Percentiles rank a stretch among this genome's conserved stretches.
Evolutionary conservation across 92 coral and sea anemone genomes (phyloP).

Genomic region (Umimayanthus chanpuru): DNA sequence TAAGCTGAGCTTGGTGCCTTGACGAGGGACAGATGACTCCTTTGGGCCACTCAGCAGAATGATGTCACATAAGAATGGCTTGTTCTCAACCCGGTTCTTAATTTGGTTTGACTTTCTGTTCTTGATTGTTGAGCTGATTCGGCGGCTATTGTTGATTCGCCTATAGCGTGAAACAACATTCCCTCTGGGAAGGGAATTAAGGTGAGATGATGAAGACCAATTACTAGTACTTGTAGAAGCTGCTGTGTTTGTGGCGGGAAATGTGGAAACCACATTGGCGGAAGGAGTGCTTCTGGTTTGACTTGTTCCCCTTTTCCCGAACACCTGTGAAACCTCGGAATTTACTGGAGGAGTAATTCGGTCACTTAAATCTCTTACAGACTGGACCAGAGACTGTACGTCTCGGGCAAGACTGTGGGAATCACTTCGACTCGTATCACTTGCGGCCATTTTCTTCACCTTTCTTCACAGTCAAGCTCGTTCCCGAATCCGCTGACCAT

Average conservation of each 20-base stretch:
- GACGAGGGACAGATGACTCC: conserved; percentile 39
- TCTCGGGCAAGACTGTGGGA: conserved; percentile 37
- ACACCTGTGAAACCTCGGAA: conserved; percentile 13
- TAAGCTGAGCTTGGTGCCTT: conserved; percentile 39
- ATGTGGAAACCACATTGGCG: neutral
- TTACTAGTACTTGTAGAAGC: conserved; percentile 1
- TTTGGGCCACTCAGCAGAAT: conserved; percentile 47
- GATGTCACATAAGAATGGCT: conserved; percentile 55
- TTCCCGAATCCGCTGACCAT: conserved; percentile 31
- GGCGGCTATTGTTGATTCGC: conserved; percentile 36
- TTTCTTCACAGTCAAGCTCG: conserved; percentile 9
- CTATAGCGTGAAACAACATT: conserved; percentile 31
- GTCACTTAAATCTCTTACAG: conserved; percentile 40
- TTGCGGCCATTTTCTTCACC: conserved; percentile 27
- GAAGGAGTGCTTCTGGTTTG: conserved; percentile 24
- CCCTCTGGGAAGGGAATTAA: conserved; percentile 11
- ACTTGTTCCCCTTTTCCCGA: conserved; percentile 31
- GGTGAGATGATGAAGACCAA: conserved; percentile 34
- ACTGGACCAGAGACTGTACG: conserved; percentile 41
- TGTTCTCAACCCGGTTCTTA: conserved; percentile 30
- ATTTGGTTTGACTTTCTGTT: neutral
- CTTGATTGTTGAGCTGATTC: conserved; percentile 17
- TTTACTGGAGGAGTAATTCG: conserved; percentile 7
- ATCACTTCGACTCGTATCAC: conserved; percentile 17
- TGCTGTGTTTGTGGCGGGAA: conserved; percentile 27